Evolutionary conservation across 2,113 vertebrate species (phyloP), one percentile per base, ranked within the genome.

Genomic region (Amazona vittata): DNA sequence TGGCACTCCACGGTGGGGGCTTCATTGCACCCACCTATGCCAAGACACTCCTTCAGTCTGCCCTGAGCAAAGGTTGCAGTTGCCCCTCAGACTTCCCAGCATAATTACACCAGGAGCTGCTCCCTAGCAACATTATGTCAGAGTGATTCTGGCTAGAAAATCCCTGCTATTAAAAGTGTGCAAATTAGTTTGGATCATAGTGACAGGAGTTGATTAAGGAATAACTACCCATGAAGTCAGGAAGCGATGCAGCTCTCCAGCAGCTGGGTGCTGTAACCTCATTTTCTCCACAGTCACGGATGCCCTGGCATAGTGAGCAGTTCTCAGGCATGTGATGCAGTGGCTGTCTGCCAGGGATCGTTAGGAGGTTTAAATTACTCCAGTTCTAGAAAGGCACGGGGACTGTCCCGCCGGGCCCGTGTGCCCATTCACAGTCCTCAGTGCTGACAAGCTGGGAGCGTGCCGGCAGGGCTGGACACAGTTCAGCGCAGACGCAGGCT

Each of bases 241-340:
- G 68, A 80, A 75, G 29, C 1, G 0, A 65, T 2, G 53, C 33
- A 39, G 69, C 31, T 81, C 29, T 67, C 55, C 63, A 55, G 71
- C 85, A 41, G n/a, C 68, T 33, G 73, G 37, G 22, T 71, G 69
- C 86, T 11, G 1, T 8, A 15, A 46, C 46, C 90, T 83, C 2
- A 0, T 18, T 52, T 46, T 69, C 43, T 47, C 49, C 46, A 6
- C 44, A 47, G 77, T 4, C 4, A 3, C 1, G 0, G 29, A 2
- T 4, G 1, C 29, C 14, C 12, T 1, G 0, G 35, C 77, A 4
- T 1, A 71, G 70, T 9, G 2, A 46, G 73, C 2, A 0, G 10
- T 37, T 25, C 0, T 2, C 50, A 5, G 68, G 43, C 84, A 35
- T 24, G 63, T 29, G 77, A 65, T 3, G 1, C 1, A 0, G 39